phyloP scores from a whole-genome alignment of 2,113 vertebrate species.

The Chiloscyllium plagiosum region DNA sequence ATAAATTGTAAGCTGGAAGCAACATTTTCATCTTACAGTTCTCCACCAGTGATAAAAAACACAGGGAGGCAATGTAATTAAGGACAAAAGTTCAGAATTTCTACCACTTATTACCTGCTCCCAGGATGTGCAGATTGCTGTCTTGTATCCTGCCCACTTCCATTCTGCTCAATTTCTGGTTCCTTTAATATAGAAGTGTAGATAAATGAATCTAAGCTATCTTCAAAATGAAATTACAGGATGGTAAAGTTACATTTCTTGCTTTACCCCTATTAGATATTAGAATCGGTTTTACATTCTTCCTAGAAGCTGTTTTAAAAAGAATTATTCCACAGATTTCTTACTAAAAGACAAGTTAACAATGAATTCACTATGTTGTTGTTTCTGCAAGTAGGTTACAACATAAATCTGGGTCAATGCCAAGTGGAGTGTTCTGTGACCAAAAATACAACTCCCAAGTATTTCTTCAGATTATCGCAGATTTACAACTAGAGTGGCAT shows the following conservation, averaged over 20 bases:
- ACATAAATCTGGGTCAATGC: background rate
- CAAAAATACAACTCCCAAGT: background rate
- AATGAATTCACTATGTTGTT: background rate
- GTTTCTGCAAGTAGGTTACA: background rate
- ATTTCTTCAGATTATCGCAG: background rate
- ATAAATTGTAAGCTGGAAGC: background rate
- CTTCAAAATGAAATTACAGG: background rate
- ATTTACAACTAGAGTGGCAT: background rate
- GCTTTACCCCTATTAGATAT: background rate
- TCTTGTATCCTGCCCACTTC: background rate
- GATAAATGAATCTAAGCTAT: no score
- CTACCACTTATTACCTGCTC: constrained; percentile 3
- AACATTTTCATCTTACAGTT: background rate
- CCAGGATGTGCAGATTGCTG: background rate
- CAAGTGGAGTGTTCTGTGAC: background rate
- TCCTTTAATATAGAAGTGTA: background rate
- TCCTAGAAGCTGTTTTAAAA: background rate
- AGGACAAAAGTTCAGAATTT: background rate
- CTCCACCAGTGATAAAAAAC: background rate
- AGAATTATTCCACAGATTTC: background rate
- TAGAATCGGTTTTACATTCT: background rate
- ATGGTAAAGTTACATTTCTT: background rate
- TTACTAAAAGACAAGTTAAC: background rate
- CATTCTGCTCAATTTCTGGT: constrained; percentile 11
- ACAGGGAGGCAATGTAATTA: background rate